Base-by-base conservation (phyloP, 2,888 invertebrate genomes). In the Cheilosia grossa region DNA sequence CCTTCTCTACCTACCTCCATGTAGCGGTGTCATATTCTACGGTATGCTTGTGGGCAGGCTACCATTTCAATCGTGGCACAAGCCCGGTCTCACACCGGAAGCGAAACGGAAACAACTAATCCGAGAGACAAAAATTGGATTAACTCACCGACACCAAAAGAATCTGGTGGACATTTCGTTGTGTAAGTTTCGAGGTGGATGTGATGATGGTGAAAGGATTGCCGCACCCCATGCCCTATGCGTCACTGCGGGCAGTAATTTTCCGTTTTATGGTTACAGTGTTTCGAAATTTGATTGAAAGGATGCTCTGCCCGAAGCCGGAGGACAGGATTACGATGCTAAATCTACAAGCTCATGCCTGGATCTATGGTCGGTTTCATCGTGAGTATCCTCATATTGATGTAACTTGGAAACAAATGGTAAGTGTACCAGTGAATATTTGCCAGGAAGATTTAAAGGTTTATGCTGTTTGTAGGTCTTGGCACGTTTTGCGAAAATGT, bases 31-130 rank as follows among this genome's bases (percentile, higher is more conserved):
- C 88, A 95, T 96, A 82, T 93, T 95, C 85, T 96, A 95, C 92
- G 95, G 95, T 59, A 95, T 96, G 95, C 94, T 95, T 89, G 93
- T 95, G 21, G 96, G 96, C 9, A 94, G 94, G 75, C 92, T 96
- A 88, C 96, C 96, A 59, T 96, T 96, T 91, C 93, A 77, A 91
- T 91, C 88, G 89, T 92, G 88, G 90, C 87, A 87, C 89, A 90
- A 82, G 91, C 89, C 21, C 89, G 81, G 89, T 30, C 88, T 93
- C 89, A 88, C 94, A 89, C 89, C 93, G 87, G 90, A 94, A 90
- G 94, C 93, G 88, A 92, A 95, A 83, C 93, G 94, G 33, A 93
- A 93, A 88, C 93, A 94, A 87, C 93, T 96, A 72, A 94, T 95
- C 86, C 93, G 93, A 86, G 95, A 94, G 90, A 94, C 96, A 88